Conservation (phyloP, 2,113 vertebrate species). For the Oreochromis tanganicae region DNA sequence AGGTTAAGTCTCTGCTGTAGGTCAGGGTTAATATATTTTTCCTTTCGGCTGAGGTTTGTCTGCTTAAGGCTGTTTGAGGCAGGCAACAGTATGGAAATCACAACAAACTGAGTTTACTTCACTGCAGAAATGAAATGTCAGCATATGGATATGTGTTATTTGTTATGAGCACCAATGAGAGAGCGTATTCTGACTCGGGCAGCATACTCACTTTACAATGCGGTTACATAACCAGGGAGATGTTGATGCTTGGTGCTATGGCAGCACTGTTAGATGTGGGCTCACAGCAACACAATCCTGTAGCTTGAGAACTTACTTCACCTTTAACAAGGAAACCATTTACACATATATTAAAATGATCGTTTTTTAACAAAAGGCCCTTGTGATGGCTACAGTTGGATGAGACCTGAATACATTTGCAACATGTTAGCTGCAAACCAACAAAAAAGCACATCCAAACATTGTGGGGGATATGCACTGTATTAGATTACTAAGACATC, state of each 20-base stretch:
- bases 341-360: not conserved
- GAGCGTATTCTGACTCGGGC: not conserved
- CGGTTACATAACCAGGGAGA: not conserved
- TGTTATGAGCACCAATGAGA: not conserved
- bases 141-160: not conserved
- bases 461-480: not conserved
- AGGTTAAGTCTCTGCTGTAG: constrained; percentile 9
- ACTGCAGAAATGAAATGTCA: not conserved
- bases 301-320: not conserved
- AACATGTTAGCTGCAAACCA: not conserved
- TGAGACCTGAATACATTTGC: not conserved
- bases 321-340: not conserved
- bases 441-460: not conserved
- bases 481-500: not conserved
- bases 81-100: not conserved
- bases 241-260: not conserved
- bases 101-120: not conserved
- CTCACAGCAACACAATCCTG: not conserved
- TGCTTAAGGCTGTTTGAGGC: not conserved
- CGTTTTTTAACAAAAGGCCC: not conserved
- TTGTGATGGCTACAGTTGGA: not conserved
- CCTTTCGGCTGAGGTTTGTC: not conserved
- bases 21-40: not conserved
- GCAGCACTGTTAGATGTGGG: not conserved
- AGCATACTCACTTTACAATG: not conserved